Evolutionary conservation across 2,888 invertebrate species (phyloP), one percentile per base, ranked within the genome.

Genomic region (Leucophenga maculata): DNA sequence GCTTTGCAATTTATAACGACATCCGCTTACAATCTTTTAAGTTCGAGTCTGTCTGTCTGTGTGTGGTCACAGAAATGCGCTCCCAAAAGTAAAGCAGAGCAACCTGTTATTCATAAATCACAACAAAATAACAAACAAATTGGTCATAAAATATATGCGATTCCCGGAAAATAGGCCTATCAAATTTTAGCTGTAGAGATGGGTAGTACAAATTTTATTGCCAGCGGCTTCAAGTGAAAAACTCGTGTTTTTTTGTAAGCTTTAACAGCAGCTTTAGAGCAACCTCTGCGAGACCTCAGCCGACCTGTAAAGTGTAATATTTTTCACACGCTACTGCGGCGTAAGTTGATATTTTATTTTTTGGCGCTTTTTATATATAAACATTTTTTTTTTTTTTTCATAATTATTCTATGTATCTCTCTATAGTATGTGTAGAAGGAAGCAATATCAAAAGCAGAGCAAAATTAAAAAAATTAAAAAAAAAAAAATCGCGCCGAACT

Each of bases 341-440:
- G 60, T 80, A 81, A 83, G 75, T 68, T 75, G 72, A 79, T 82
- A 81, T 73, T 71, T 75, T 74, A 57, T 69, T 68, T 70, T 67
- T 48, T 59, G 57, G 44, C 26, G 54, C 32, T 67, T 65, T 64
- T 64, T 72, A 76, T 68, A 80, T 79, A 78, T 82, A 70, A 66
- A 74, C 79, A 82, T 78, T 77, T 77, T 83, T 83, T 78, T 83
- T 82, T 78, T 77, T 77, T 70, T 75, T 74, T 78, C 82, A 82
- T 75, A 80, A 70, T 74, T 76, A 71, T 70, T 72, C 68, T 57
- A 55, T 68, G 69, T 65, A 65, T 60, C 20, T 64, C 57, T 70
- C 69, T 39, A 39, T 39, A 11, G 1, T 39, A 26, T 26, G 26
- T 11, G 11, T 39, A 39, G 39, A 39, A 39, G 39, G 39, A 39